These are phyloP conservation scores for Diachrysia chrysitis DNA, from an alignment of 2,888 invertebrate species.

Conservation along the genomic window DNA sequence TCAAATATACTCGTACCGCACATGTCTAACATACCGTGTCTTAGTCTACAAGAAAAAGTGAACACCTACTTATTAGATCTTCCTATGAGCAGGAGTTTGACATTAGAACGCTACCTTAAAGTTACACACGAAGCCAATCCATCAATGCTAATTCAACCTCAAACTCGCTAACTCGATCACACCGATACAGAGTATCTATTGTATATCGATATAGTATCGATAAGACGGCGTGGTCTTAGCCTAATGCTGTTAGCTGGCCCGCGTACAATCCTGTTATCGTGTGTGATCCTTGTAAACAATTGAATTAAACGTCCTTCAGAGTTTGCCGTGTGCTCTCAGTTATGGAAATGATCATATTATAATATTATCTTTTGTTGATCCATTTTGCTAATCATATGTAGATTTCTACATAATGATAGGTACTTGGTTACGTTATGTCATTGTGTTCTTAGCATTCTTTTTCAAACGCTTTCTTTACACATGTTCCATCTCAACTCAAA, in stretches of 20 bases:
- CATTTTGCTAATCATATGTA: neutral
- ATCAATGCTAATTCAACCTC: slow-evolving; percentile 51
- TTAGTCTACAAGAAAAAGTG: neutral
- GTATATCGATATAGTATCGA: slow-evolving; percentile 42
- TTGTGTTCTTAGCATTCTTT: too few species aligned
- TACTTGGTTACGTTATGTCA: too few species aligned
- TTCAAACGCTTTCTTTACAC: too few species aligned
- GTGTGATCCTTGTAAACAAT: slow-evolving; percentile 57
- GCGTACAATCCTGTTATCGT: slow-evolving; percentile 53
- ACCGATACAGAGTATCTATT: slow-evolving; percentile 45
- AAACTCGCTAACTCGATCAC: slow-evolving; percentile 56
- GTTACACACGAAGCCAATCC: slow-evolving; percentile 27
- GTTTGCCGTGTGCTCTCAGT: slow-evolving; percentile 20
- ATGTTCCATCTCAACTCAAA: too few species aligned
- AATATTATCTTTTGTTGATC: neutral
- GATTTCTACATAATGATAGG: neutral
- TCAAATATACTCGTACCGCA: too few species aligned
- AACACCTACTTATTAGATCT: neutral
- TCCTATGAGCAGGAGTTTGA: neutral
- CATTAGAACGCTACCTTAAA: neutral
- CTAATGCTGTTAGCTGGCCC: slow-evolving; percentile 48
- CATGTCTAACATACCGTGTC: too few species aligned
- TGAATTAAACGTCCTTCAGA: slow-evolving; percentile 45
- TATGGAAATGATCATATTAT: slow-evolving; percentile 1
- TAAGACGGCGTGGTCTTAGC: slow-evolving; percentile 46